Base-by-base conservation (phyloP, 2,113 vertebrate species). In the Corynorhinus townsendii region DNA sequence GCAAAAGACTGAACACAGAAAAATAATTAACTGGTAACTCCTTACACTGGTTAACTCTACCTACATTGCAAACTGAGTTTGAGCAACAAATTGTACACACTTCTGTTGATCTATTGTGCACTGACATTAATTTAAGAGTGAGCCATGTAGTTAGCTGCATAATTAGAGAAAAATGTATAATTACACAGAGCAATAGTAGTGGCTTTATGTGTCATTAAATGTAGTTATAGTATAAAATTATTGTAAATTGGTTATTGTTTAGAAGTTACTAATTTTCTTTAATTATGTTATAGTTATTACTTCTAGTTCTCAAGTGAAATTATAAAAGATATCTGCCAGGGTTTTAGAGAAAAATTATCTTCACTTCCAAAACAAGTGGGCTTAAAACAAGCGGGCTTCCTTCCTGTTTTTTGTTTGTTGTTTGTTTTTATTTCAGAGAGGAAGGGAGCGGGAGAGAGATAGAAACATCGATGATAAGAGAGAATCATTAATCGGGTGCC, bases 21-120 rank as follows among this genome's bases (percentile, higher is more conserved):
- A 95, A 80, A 77, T 90, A 94, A 93, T 95, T 80, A 93, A 77
- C 11, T 73, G 28, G 6, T 77, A 87, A 92, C 19, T 80, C 30
- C 59, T 95, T 94, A 47, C 11, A 12, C 38, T 47, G 16, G 85
- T 49, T 90, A 85, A 3, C 0, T 84, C 1, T 40, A 3, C 15
- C 43, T 86, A 45, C 22, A 45, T 40, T 59, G 11, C 85, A 1
- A 91, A 59, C 0, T 80, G 69, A 92, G 33, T 72, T 52, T 86
- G 47, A 77, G 6, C 72, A 79, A 40, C 4, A 76, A 35, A 73
- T 26, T 71, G 4, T 47, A 45, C 35, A 82, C 10, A 59, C 91
- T 97, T 96, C 49, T 86, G 8, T 73, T 93, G 54, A 89, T 35
- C 30, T 95, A 2, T 93, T 94, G 16, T 64, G 28, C 10, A 26